Conservation (phyloP, 2,113 vertebrate species). For the human (Homo sapiens) region DNA sequence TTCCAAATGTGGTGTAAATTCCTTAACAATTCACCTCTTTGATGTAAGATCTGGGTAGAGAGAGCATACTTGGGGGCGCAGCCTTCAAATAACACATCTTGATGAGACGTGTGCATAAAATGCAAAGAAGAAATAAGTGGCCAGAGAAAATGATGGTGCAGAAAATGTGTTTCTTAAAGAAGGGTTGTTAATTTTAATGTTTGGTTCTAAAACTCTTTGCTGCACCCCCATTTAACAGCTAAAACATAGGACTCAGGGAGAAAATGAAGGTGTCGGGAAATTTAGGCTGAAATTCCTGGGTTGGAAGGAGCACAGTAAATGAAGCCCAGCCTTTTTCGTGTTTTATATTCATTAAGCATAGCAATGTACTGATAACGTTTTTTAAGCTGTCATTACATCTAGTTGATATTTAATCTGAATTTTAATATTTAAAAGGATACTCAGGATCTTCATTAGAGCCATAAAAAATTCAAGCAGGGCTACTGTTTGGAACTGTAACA, state of each 20-base stretch:
- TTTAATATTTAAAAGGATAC: constrained; percentile 42
- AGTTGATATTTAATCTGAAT: constrained; percentile 28
- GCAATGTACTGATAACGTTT: not conserved
- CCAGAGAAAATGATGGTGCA: not conserved
- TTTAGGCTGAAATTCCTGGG: not conserved
- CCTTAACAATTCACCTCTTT: not conserved
- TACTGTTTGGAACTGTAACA: not conserved
- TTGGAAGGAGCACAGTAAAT: not conserved
- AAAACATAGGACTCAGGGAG: not conserved
- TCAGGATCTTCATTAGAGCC: constrained; percentile 25
- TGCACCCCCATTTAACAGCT: not conserved
- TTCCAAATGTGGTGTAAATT: not conserved
- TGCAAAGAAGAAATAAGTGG: not conserved
- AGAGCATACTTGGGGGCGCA: not conserved
- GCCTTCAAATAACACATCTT: not conserved
- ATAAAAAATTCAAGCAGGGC: not conserved
- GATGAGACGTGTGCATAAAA: not conserved
- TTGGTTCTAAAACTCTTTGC: not conserved
- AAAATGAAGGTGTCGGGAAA: not conserved
- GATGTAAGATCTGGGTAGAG: not conserved
- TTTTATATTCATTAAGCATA: not conserved
- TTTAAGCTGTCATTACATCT: not conserved
- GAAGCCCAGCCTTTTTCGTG: not conserved
- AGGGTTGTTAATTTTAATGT: constrained; percentile 3
- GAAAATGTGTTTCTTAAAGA: not conserved